A percentile compares a stretch with the other conserved stretches of the same genome.
These are phyloP conservation scores for Lampropteryx suffumata DNA, from an alignment of 2,888 invertebrate genomes.

Conservation along the genomic window DNA sequence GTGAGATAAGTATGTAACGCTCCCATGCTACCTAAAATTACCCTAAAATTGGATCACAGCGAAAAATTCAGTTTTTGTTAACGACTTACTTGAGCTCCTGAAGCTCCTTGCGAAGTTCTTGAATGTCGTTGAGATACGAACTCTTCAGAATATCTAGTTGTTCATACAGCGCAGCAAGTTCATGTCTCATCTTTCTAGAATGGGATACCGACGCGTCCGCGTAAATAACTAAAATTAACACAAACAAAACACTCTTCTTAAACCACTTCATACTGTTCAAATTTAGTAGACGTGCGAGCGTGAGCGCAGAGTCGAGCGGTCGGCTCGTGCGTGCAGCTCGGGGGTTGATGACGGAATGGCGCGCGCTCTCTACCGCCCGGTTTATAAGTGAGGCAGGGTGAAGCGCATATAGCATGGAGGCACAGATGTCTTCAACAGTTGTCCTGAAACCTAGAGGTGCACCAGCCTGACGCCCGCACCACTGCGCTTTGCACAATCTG, in stretches of 20 bases:
- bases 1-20: no score
- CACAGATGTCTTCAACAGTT: constrained; percentile 79
- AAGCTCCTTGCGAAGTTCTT: constrained; percentile 56
- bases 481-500: constrained; percentile 12
- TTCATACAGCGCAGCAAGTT: constrained; percentile 52
- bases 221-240: constrained; percentile 43
- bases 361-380: constrained; percentile 36
- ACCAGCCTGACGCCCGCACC: constrained; percentile 29
- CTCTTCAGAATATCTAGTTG: constrained; percentile 57
- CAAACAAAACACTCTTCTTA: constrained; percentile 45
- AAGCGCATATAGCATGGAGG: constrained; percentile 42
- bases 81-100: constrained; percentile 66
- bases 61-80: no score
- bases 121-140: constrained; percentile 52
- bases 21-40: no score
- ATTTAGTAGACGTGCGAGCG: constrained; percentile 22
- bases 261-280: constrained; percentile 57
- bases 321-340: constrained; percentile 40
- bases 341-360: constrained; percentile 50
- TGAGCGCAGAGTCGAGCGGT: constrained; percentile 30
- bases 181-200: constrained; percentile 40
- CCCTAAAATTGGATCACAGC: no score
- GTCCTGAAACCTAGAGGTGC: constrained; percentile 48
- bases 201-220: constrained; percentile 47
- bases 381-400: constrained; percentile 42